Evolutionary conservation across 2,888 invertebrate genomes (phyloP), one percentile per base, ranked within the genome.

Genomic region (Drosophila seclusa): DNA sequence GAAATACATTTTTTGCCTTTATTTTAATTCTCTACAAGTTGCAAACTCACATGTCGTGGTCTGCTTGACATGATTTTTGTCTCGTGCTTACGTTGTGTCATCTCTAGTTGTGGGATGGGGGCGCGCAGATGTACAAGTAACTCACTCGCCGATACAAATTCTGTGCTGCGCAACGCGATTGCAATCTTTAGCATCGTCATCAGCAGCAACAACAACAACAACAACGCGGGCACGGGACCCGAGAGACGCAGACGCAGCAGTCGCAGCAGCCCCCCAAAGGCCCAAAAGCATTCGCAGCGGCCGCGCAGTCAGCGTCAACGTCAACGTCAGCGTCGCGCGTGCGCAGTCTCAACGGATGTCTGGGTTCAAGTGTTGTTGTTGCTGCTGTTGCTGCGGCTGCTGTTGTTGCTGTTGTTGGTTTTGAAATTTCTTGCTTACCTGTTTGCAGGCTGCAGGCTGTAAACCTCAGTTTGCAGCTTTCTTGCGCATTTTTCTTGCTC

Each of bases 101-200:
- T 45, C 78, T 49, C 78, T 50, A 63, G 27, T 31, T 40, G 31
- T 18, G 61, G 60, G 59, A 52, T 55, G 68, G 65, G 67, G 78
- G 76, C 68, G 87, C 87, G 76, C 89, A 87, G 82, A 82, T 83
- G 82, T 74, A 78, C 80, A 71, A 77, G 78, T 61, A 72, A 78
- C 66, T 72, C 73, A 67, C 88, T 89, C 74, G 71, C 76, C 85
- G 83, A 90, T 87, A 87, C 90, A 87, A 89, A 87, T 89, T 90
- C 90, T 80, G 90, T 69, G 72, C 85, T 57, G 83, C 71, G 84
- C 89, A 90, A 61, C 73, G 90, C 89, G 87, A 87, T 87, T 89
- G 87, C 87, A 89, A 87, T 90, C 90, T 90, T 90, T 87, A 83
- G 89, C 82, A 87, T 78, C 87, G 87, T 89, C 86, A 86, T 89